Base-by-base conservation (phyloP, 2,888 invertebrate species). In the Autographa pulchrina region DNA sequence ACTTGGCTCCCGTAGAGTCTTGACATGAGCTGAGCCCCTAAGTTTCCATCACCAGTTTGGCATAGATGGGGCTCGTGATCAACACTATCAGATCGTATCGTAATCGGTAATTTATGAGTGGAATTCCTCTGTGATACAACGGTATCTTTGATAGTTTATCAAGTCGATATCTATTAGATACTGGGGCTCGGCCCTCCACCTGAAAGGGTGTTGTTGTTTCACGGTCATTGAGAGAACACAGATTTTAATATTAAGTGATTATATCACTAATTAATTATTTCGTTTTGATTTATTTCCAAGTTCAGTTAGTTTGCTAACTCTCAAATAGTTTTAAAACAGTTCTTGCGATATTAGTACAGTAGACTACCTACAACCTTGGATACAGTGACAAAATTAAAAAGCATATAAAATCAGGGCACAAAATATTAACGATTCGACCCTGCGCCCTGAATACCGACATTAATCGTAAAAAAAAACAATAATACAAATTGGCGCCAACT, bases 91-190 rank as follows among this genome's bases (percentile, higher is more conserved):
- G 43, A 59, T 66, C 41, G 54, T 76, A 72, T 77, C 71, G 61
- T 72, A 78, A 84, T 81, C 71, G 66, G 16, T 75, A 68, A 77
- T 71, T 73, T 77, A 77, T 52, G 75, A 78, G 72, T 64, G 56
- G 68, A 66, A 63, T 76, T 67, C 69, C 74, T 75, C 62, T 60
- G 62, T 52, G 60, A 52, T 71, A 71, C 68, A 65, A 70, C 35
- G 32, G 16, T 67, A 67, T 56, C 58, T 8, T 60, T 67, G 75
- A 82, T 82, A 78, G 25, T 64, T 25, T 81, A 79, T 82, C 74
- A 11, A 18, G 16, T 62, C 16, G 35, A 48, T 60, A 60, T 32
- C 54, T 70, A 11, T 25, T 18, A 16, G 65, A 70, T 70, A 52
- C 20, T 25, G 41, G n/a, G 54, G 58, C 38, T 66, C 54, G 35